phyloP scores from a whole-genome alignment of 2,113 vertebrate genomes.

The Sphyrna mokarran region DNA sequence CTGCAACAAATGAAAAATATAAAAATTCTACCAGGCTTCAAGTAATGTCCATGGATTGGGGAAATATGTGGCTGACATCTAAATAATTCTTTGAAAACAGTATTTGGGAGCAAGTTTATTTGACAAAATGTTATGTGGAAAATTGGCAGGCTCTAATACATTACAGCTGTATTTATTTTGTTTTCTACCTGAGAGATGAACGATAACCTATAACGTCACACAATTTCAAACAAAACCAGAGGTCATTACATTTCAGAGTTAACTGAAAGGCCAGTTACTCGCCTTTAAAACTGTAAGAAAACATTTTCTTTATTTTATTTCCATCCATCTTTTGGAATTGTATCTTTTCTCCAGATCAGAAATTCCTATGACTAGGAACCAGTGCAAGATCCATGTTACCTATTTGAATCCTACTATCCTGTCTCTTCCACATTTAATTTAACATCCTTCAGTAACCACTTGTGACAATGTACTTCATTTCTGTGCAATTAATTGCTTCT shows the following conservation, averaged over 20 bases:
- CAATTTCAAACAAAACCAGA: conserved; percentile 8
- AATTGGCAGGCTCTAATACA: conserved; percentile 1
- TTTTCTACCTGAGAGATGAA: conserved; percentile 17
- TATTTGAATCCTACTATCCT: background rate
- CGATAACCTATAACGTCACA: background rate
- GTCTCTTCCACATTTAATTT: background rate
- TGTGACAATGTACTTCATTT: background rate
- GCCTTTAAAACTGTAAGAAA: background rate
- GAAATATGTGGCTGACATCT: background rate
- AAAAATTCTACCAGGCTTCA: background rate
- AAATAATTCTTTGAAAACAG: background rate
- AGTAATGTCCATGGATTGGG: background rate
- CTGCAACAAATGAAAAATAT: background rate
- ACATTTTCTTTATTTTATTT: background rate
- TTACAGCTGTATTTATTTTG: conserved; percentile 32
- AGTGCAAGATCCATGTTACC: background rate
- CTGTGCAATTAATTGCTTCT: background rate
- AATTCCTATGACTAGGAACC: background rate
- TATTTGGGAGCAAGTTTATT: background rate
- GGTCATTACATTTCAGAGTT: conserved; percentile 9
- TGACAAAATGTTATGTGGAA: background rate
- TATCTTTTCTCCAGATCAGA: background rate
- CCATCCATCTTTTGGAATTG: background rate
- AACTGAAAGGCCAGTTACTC: background rate
- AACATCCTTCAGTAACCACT: background rate